These are phyloP conservation scores for Unio pictorum DNA, from an alignment of 2,888 invertebrate genomes.

Conservation along the genomic window DNA sequence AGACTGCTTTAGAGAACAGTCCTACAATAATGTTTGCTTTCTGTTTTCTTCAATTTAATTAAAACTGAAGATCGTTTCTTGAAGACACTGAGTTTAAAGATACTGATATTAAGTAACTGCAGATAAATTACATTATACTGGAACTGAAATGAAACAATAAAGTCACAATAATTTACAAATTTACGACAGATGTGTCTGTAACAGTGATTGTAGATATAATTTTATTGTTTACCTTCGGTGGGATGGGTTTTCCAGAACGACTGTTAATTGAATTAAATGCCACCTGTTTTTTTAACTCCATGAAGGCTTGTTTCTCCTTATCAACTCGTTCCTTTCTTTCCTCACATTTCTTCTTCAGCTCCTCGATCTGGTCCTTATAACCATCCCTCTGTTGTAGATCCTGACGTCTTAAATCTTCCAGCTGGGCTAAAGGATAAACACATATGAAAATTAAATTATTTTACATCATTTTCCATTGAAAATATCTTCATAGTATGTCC, in stretches of 20 bases:
- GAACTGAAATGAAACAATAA: too few species aligned
- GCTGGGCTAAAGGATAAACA: constrained; percentile 52
- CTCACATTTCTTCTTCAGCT: constrained; percentile 63
- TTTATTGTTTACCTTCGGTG: constrained; percentile 54
- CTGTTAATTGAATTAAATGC: constrained; percentile 66
- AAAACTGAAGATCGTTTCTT: too few species aligned
- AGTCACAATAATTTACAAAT: background rate
- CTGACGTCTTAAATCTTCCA: constrained; percentile 66
- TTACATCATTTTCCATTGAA: too few species aligned
- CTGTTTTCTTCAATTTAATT: too few species aligned
- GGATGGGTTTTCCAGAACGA: constrained; percentile 67
- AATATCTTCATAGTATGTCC: too few species aligned
- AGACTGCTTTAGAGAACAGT: too few species aligned
- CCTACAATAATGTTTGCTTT: too few species aligned
- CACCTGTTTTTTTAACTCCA: constrained; percentile 68
- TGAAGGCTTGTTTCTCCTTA: constrained; percentile 63
- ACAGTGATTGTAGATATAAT: background rate
- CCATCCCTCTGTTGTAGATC: constrained; percentile 56
- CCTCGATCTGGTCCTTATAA: constrained; percentile 62
- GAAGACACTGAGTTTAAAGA: too few species aligned
- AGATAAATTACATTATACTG: too few species aligned
- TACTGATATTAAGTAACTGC: too few species aligned
- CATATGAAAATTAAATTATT: too few species aligned
- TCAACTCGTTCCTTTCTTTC: constrained; percentile 66
- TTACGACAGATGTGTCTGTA: background rate